Evolutionary conservation across 1,140 invertebrate species (phyloP).

Genomic region (Littorina saxatilis): DNA sequence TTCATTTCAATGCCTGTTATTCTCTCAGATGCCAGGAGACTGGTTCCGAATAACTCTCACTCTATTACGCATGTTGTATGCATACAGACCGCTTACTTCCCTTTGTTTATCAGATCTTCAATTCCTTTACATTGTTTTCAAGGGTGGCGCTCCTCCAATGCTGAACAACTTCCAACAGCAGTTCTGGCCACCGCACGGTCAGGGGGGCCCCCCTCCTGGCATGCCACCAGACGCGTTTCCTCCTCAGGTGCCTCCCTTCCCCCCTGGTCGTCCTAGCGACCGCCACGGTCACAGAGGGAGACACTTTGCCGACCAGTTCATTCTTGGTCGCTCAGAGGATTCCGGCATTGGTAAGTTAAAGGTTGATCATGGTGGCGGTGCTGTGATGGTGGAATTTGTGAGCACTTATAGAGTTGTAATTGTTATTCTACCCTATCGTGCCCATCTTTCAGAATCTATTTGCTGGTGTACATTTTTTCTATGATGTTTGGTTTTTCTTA

Average conservation of each 20-base stretch:
- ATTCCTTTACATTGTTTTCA: constrained; percentile 4
- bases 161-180: constrained; percentile 21
- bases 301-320: background rate
- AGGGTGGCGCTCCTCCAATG: constrained; percentile 19
- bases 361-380: background rate
- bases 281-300: constrained; percentile 9
- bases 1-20: no score
- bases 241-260: constrained; percentile 2
- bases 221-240: background rate
- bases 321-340: background rate
- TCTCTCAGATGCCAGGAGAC: no score
- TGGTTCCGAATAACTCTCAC: no score
- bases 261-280: background rate
- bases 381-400: no score
- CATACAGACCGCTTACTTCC: no score
- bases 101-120: no score
- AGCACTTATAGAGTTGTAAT: no score
- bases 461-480: no score
- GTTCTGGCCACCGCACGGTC: constrained; percentile 21
- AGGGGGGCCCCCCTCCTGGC: background rate
- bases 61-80: no score
- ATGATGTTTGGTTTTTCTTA: no score
- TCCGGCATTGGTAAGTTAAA: constrained; percentile 19
- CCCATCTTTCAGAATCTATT: no score
- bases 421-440: no score